phyloP scores from a whole-genome alignment of 1,140 invertebrate species.

The Drosophila setifemur region DNA sequence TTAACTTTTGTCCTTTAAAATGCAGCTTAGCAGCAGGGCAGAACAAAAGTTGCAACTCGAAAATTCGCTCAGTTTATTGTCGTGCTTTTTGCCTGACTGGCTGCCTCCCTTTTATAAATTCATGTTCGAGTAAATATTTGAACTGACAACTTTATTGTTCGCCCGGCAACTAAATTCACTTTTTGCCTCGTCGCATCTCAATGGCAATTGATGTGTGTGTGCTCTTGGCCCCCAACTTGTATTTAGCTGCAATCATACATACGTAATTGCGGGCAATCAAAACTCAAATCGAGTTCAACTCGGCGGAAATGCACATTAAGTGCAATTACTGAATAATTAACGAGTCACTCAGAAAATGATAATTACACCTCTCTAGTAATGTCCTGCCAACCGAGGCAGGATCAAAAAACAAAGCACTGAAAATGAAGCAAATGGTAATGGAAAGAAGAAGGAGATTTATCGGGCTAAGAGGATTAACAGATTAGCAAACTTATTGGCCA shows the following conservation, averaged over 20 bases:
- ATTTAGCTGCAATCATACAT: conserved; percentile 5
- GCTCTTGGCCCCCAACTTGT: not conserved
- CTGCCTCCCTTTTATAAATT: conserved; percentile 6
- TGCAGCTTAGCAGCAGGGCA: not conserved
- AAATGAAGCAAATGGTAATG: not conserved
- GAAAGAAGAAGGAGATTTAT: too few relatives aligned
- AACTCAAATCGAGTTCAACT: conserved; percentile 42
- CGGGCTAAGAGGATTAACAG: not conserved
- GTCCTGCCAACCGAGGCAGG: not conserved
- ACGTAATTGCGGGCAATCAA: conserved; percentile 43
- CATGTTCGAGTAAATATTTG: conserved; percentile 12
- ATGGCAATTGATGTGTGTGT: not conserved
- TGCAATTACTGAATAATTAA: conserved; percentile 80
- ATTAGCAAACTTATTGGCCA: too few relatives aligned
- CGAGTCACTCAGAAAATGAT: conserved; percentile 41
- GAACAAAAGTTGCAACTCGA: conserved; percentile 16
- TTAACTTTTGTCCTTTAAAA: not conserved
- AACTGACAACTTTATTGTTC: conserved; percentile 16
- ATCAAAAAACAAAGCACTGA: not conserved
- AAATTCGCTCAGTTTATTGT: conserved; percentile 44
- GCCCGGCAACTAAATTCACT: not conserved
- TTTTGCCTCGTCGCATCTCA: not conserved
- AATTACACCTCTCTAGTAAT: conserved; percentile 36
- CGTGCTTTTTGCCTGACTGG: not conserved
- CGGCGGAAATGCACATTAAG: conserved; percentile 69